Conservation (phyloP, 2,888 invertebrate species). For the Eurois occulta region DNA sequence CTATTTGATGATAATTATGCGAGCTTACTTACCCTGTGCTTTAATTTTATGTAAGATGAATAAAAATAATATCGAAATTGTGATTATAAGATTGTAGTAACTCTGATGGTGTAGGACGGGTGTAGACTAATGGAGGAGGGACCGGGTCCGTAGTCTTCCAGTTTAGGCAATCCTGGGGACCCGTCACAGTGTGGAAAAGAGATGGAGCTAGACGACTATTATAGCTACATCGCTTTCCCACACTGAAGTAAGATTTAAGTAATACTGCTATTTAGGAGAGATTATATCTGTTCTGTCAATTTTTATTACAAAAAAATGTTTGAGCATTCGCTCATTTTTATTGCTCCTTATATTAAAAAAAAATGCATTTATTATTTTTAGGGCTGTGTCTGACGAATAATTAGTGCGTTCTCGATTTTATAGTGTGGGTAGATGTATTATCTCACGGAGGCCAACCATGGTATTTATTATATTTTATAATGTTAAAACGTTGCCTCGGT, state of each 20-base stretch:
- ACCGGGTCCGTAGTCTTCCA: neutral
- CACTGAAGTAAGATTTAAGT: neutral
- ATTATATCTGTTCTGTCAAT: neutral
- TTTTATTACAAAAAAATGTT: neutral
- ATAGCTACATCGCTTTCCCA: neutral
- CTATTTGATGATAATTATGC: neutral
- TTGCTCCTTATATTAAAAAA: neutral
- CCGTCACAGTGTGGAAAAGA: neutral
- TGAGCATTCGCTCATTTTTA: neutral
- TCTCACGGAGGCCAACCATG: neutral
- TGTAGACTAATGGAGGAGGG: neutral
- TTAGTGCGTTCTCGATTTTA: neutral
- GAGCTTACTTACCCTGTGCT: conserved; percentile 1
- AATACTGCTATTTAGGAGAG: neutral
- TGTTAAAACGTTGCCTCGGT: neutral
- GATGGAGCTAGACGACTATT: neutral
- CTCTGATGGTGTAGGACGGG: neutral
- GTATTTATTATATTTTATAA: neutral
- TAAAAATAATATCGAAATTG: neutral
- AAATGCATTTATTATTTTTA: neutral
- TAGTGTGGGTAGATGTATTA: neutral
- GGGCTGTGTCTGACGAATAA: neutral
- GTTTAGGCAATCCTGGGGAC: neutral
- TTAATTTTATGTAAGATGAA: neutral
- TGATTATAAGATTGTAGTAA: neutral